Evolutionary conservation across 2,113 vertebrate genomes (phyloP), one percentile per base, ranked within the genome.

Genomic region (Anarhynchus alexandrinus): DNA sequence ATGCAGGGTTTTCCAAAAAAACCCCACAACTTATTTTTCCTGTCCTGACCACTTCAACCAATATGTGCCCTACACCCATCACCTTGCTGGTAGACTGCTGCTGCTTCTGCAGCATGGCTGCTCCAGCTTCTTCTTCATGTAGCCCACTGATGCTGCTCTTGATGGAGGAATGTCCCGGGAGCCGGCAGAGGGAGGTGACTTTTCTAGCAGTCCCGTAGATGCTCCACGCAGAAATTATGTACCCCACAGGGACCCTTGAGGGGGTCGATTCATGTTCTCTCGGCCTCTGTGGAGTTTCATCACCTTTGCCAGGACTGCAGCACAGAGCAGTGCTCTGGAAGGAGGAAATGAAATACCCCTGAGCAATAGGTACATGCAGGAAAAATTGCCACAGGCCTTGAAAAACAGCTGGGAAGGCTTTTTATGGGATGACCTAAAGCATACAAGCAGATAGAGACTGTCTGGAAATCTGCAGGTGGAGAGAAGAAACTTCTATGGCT

Each of bases 31-130:
- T 54, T 54, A 54, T 8, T 40, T 76, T 61, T 65, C 57, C 13
- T 45, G 27, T n/a, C 72, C 38, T 54, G 26, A 19, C 15, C 52
- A 10, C 20, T 54, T 54, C 38, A 78, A n/a, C 23, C 51, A 45
- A 1, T 10, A n/a, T 4, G 11, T 45, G 42, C 6, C 57, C 20
- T 26, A 12, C 11, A 45, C 34, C 29, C 1, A 0, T 52, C 2
- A 3, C 8, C 43, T 34, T 57, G 49, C 51, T n/a, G 27, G 36
- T 23, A 32, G 19, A 30, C 23, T 27, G 49, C 36, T 85, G 43
- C 49, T 19, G 36, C 49, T 70, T 49, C 80, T 40, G 55, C 55
- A 55, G n/a, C 29, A 49, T 13, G 2, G 1, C 64, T 30, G 51
- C 84, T 65, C 32, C 32, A 70, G 71, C 27, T 70, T 38, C 77